These are phyloP conservation scores for Gasterosteus nipponicus DNA, from an alignment of 2,113 vertebrate genomes.

Conservation along the genomic window DNA sequence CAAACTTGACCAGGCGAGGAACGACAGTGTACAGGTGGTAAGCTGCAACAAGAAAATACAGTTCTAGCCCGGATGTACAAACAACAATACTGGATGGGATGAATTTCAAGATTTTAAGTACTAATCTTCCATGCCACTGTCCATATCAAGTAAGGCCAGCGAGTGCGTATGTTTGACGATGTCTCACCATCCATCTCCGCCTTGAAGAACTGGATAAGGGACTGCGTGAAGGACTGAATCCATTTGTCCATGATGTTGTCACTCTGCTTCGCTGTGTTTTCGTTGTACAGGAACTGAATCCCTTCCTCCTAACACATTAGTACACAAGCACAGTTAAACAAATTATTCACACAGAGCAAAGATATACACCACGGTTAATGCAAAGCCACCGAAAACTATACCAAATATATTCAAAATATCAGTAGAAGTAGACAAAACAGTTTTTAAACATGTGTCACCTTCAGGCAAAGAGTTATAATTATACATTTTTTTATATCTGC, in stretches of 20 bases:
- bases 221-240: constrained; percentile 97
- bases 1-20: constrained; percentile 95
- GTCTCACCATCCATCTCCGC: constrained; percentile 92
- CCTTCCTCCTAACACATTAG: constrained; percentile 85
- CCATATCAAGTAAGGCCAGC: neutral
- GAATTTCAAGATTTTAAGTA: neutral
- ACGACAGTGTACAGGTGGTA: constrained; percentile 96
- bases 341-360: neutral
- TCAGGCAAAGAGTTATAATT: neutral
- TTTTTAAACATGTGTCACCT: neutral
- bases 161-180: neutral
- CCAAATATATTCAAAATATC: neutral
- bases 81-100: neutral
- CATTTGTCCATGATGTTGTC: constrained; percentile 96
- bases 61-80: neutral
- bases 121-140: neutral
- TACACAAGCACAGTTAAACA: neutral
- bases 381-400: neutral
- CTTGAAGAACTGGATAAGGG: constrained; percentile 93
- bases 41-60: constrained; percentile 74
- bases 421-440: too few species aligned
- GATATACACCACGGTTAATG: neutral
- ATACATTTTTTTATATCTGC: neutral
- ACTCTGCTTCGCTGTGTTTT: constrained; percentile 85
- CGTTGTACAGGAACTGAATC: constrained; percentile 89